Percentiles rank a stretch among this genome's conserved stretches.
These are phyloP conservation scores for Drosophila varians DNA, from an alignment of 1,140 invertebrate species.

Conservation along the genomic window DNA sequence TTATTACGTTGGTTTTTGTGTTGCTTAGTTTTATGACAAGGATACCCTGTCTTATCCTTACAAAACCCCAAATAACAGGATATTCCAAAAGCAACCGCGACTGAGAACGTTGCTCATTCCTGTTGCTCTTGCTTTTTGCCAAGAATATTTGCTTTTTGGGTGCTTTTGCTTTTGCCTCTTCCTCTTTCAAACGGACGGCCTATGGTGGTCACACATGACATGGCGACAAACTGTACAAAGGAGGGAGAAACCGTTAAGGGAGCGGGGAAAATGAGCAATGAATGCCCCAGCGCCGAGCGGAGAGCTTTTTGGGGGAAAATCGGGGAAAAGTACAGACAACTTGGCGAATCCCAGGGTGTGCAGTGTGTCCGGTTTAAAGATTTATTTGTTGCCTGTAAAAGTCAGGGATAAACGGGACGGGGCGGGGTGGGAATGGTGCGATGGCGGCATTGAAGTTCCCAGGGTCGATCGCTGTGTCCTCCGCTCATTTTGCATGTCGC, in stretches of 20 bases:
- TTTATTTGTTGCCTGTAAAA: conserved; percentile 19
- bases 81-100: conserved; percentile 3
- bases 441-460: conserved; percentile 59
- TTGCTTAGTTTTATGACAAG: too few species aligned
- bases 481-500: conserved; percentile 23
- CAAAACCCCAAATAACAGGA: background rate
- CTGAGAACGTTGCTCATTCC: conserved; percentile 37
- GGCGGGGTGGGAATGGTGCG: background rate
- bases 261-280: conserved; percentile 18
- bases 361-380: conserved; percentile 26
- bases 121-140: background rate
- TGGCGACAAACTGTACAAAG: conserved; percentile 19
- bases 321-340: background rate
- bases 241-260: background rate
- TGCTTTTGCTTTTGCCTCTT: conserved; percentile 1
- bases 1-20: too few species aligned
- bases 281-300: background rate
- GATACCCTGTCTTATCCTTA: too few species aligned
- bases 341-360: conserved; percentile 1
- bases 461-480: conserved; percentile 35
- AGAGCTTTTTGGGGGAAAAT: conserved; percentile 7
- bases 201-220: conserved; percentile 37
- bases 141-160: background rate
- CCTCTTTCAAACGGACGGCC: background rate
- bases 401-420: background rate